Evolutionary conservation across 2,888 invertebrate species (phyloP).

Genomic region (Pandemis heparana): DNA sequence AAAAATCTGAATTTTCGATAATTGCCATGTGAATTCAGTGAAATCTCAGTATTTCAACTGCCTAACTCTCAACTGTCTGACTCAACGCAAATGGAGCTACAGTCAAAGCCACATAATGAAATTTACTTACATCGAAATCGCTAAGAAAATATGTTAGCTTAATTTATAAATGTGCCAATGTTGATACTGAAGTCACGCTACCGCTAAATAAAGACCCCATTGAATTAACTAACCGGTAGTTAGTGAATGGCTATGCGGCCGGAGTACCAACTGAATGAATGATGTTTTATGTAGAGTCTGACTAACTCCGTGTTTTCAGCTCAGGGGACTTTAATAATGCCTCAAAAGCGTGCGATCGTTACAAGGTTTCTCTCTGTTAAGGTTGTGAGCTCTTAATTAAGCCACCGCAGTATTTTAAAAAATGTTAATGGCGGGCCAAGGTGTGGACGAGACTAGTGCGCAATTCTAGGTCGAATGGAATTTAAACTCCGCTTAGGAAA

Average conservation of each 20-base stretch:
- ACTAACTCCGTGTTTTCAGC: conserved; percentile 6
- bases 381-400: conserved; percentile 32
- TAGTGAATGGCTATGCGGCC: neutral
- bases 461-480: neutral
- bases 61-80: too few species aligned
- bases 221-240: neutral
- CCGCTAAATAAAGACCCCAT: neutral
- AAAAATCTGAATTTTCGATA: too few species aligned
- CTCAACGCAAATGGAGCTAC: too few species aligned
- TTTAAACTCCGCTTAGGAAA: neutral
- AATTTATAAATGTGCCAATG: too few species aligned
- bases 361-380: conserved; percentile 24
- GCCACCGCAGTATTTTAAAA: conserved; percentile 22
- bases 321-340: conserved; percentile 24
- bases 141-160: too few species aligned
- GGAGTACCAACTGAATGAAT: neutral
- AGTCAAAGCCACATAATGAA: too few species aligned
- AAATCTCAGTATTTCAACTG: too few species aligned
- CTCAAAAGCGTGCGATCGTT: conserved; percentile 28
- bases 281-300: conserved; percentile 27
- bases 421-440: neutral
- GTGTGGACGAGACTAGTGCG: neutral
- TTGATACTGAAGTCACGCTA: too few species aligned
- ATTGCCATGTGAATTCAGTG: too few species aligned
- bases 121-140: too few species aligned